Base-by-base conservation (phyloP, 1,140 invertebrate genomes). In the Doryteuthis pealeii region DNA sequence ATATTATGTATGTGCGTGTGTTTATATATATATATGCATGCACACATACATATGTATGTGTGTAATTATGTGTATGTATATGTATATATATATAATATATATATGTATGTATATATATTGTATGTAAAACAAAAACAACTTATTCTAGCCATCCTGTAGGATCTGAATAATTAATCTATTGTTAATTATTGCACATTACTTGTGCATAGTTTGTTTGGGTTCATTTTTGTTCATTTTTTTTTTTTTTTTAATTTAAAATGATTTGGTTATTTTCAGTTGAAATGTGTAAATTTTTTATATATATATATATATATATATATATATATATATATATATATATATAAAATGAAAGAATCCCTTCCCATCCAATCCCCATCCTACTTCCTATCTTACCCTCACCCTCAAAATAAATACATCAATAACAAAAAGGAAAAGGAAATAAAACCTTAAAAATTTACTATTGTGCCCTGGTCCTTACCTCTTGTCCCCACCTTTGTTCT, bases 71-170 rank as follows among this genome's bases (percentile, higher is more conserved):
- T 62, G 26, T 28, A 22, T 62, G 18, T 62, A 18, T 62, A 18
- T 62, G 54, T 62, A n/a, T 62, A 28, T 62, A 18, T 62, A 62
- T 62, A 62, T 62, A 62, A 62, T n/a, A 62, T 62, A 62, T 28
- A 62, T 28, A 62, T 58, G 18, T 28, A 58, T 58, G 18, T 62
- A 28, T 62, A 62, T 62, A 62, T n/a, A n/a, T n/a, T 40, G 35
- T 40, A 10, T 40, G 35, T 40, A 40, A 5, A 40, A 40, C 35
- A 40, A 40, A 40, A 3, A 40, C 35, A 40, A 40, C 35, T 40
- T 40, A 40, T 40, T 10, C 4, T 40, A 40, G 35, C 35, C 35
- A 40, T 40, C 35, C 35, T 5, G 10, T 3, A 40, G 35, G 35
- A 40, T 40, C 35, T 40, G 35, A 40, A 40, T 40, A 40, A 3